phyloP scores from a whole-genome alignment of 2,113 vertebrate genomes.

The Osmerus eperlanus region DNA sequence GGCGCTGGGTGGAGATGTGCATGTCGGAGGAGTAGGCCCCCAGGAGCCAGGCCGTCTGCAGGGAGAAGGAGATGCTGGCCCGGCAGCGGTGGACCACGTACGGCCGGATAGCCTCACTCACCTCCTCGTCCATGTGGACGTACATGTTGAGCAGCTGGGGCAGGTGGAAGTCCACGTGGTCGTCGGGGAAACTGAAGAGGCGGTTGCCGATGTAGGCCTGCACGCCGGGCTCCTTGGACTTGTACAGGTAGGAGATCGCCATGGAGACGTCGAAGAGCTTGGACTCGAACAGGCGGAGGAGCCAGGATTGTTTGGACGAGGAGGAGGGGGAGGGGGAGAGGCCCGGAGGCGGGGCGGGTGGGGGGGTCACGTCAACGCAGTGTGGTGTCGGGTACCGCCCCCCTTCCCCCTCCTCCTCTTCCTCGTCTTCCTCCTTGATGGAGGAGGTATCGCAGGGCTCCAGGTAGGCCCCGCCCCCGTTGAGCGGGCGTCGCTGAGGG shows the following conservation, averaged over 20 bases:
- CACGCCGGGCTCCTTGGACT: constrained; percentile 86
- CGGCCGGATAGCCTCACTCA: constrained; percentile 86
- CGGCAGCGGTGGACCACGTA: constrained; percentile 86
- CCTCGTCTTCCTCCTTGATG: constrained; percentile 20
- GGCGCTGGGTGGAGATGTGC: constrained; percentile 88
- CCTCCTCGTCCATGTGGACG: constrained; percentile 89
- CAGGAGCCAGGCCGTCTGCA: constrained; percentile 83
- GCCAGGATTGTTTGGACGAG: constrained; percentile 82
- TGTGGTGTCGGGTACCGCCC: background rate
- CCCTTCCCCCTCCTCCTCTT: constrained; percentile 5
- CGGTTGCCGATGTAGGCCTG: constrained; percentile 88
- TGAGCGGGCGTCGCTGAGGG: background rate
- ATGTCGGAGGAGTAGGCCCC: constrained; percentile 87
- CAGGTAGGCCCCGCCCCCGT: background rate
- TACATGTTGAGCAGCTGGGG: constrained; percentile 90
- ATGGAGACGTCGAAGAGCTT: constrained; percentile 90
- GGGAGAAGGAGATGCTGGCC: constrained; percentile 84
- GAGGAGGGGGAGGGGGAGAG: constrained; percentile 13
- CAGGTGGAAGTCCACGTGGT: constrained; percentile 86
- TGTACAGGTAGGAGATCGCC: constrained; percentile 89
- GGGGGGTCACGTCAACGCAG: background rate
- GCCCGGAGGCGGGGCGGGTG: background rate
- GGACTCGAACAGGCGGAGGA: constrained; percentile 84
- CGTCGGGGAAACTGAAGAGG: constrained; percentile 81
- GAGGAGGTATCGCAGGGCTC: background rate